These are phyloP conservation scores for Anticlea derivata DNA, from an alignment of 2,888 invertebrate species.

Conservation along the genomic window DNA sequence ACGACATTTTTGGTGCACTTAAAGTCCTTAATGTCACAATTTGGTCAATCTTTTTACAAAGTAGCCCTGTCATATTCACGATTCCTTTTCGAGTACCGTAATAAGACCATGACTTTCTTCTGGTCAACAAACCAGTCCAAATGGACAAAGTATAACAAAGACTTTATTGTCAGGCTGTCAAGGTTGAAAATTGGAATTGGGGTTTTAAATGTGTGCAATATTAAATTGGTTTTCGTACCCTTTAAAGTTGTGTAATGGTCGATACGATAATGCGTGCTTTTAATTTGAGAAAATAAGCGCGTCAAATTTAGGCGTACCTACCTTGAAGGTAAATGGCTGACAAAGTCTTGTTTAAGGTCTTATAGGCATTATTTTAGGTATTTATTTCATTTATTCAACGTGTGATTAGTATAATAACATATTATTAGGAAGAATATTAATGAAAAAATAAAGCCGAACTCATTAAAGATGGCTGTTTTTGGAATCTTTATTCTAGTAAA, in stretches of 20 bases:
- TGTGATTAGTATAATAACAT: too few relatives aligned
- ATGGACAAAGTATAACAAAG: slow-evolving; percentile 23
- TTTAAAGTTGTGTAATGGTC: slow-evolving; percentile 27
- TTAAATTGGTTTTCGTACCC: slow-evolving; percentile 28
- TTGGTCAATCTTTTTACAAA: slow-evolving; percentile 28
- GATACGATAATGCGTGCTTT: slow-evolving; percentile 16
- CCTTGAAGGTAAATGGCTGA: slow-evolving; percentile 32
- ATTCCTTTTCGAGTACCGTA: slow-evolving; percentile 31
- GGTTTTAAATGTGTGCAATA: slow-evolving; percentile 18
- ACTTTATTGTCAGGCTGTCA: slow-evolving; percentile 27
- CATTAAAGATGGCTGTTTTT: too few relatives aligned
- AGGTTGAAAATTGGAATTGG: slow-evolving; percentile 27
- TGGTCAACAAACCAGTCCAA: slow-evolving; percentile 19
- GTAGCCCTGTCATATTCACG: slow-evolving; percentile 31
- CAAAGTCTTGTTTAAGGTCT: too few relatives aligned
- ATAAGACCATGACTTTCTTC: slow-evolving; percentile 26
- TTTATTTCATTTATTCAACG: too few relatives aligned
- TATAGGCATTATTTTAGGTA: too few relatives aligned
- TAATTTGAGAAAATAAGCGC: slow-evolving; percentile 27
- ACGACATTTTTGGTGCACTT: slow-evolving; percentile 5
- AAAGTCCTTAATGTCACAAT: slow-evolving; percentile 29
- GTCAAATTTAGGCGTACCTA: slow-evolving; percentile 30
- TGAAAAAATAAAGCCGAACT: too few relatives aligned
- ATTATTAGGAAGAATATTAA: too few relatives aligned
- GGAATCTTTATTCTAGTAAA: too few relatives aligned